These are phyloP conservation scores for Cataglyphis cursor DNA, from an alignment of 2,888 invertebrate genomes.

Conservation along the genomic window DNA sequence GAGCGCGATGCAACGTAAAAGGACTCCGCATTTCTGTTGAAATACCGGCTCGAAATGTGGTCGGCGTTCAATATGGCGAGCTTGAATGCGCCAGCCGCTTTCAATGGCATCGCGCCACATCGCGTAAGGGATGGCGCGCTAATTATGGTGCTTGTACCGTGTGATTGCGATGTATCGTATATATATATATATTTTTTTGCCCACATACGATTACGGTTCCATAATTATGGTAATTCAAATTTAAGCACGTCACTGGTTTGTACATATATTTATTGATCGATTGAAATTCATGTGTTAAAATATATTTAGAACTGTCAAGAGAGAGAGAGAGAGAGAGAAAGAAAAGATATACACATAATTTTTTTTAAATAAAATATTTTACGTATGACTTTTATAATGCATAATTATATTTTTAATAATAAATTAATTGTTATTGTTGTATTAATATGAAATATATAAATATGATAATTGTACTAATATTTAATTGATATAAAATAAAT, in stretches of 20 bases:
- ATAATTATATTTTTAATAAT: not conserved
- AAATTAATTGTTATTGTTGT: not conserved
- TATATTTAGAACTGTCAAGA: not conserved
- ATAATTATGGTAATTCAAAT: not conserved
- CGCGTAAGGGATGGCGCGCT: constrained; percentile 37
- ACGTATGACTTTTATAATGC: not conserved
- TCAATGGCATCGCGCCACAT: constrained; percentile 74
- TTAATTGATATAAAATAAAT: not conserved
- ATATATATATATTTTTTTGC: not conserved
- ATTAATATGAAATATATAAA: not conserved
- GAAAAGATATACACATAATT: too few species aligned
- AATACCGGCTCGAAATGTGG: constrained; percentile 76
- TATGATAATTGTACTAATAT: not conserved
- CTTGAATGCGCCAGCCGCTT: constrained; percentile 77
- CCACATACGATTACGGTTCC: not conserved
- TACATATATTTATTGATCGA: not conserved
- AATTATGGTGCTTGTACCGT: constrained; percentile 41
- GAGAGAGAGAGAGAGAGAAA: not conserved
- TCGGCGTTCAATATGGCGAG: constrained; percentile 78
- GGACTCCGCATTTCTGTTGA: constrained; percentile 68
- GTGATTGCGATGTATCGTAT: constrained; percentile 19
- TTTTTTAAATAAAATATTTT: not conserved
- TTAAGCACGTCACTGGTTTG: not conserved
- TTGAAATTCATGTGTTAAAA: not conserved
- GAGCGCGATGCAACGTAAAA: constrained; percentile 73